Evolutionary conservation across 2,888 invertebrate species (phyloP), one percentile per base, ranked within the genome.

Genomic region (Imbricaverruca yamaguchii): DNA sequence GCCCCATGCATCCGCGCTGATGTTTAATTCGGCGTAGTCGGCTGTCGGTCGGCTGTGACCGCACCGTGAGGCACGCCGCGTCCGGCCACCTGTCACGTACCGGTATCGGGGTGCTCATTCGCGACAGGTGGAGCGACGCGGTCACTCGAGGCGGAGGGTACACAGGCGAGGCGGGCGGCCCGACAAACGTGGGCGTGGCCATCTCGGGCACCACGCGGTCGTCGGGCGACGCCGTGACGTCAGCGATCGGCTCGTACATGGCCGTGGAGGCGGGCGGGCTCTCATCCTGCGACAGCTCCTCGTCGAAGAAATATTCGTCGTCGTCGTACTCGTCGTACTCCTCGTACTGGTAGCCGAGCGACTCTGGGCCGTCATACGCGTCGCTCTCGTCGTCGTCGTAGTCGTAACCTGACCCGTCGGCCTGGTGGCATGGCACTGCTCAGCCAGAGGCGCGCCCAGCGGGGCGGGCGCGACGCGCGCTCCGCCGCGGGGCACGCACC

Each of bases 151-250:
- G 74, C 2, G 74, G 74, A 10, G 74, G 74, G 74, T 74, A 74
- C 10, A 74, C 74, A 3, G 74, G 74, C 74, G 74, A 74, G 55
- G 82, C 82, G 18, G 82, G 67, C 55, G 81, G 56, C 25, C 77
- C 81, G 8, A 81, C 81, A 79, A 83, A 82, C 23, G 81, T 79
- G 2, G 83, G 83, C 6, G 83, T 83, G 57, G 81, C 81, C 55
- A 82, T 63, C 9, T 80, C 69, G 8, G 83, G 83, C 11, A 83
- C 80, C 9, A 81, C 61, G 18, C 74, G 57, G 81, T 53, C 82
- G 25, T 0, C 74, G 3, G 59, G 56, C 23, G n/a, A 18, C 55
- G 57, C 23, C 1, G 18, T 18, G 56, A 18, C 55, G 69, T 81
- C 69, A 2, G 21, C 39, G 39, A 39, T 39, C 39, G 39, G 2